Base-by-base conservation (phyloP, 2,888 invertebrate species). In the Smittia aterrima region DNA sequence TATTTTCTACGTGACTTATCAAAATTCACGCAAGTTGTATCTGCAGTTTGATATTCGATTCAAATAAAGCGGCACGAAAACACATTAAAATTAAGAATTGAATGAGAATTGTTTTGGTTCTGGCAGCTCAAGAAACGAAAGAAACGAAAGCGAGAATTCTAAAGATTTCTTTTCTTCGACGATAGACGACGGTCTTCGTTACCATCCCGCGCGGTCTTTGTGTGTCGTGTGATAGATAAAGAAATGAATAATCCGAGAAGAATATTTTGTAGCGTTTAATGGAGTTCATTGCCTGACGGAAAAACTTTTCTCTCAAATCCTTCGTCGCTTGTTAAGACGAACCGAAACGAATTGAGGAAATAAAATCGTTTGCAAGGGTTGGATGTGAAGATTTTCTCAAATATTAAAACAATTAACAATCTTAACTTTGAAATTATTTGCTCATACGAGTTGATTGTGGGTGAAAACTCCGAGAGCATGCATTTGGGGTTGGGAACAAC, bases 31-130 rank as follows among this genome's bases (percentile, higher is more conserved):
- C 72, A 72, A 62, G n/a, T 64, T 72, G 74, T 66, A 66, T 66
- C 74, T 64, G 64, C 73, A 74, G 62, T 47, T 66, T 66, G 62
- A 74, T 74, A 24, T 73, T 41, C 73, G 47, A 64, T 64, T 73
- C 62, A 73, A 66, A 41, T 41, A 64, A 40, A 62, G 66, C 66
- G 66, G 62, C 74, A 74, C 74, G 64, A 66, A 66, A 66, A 74
- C 66, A 66, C 74, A 74, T 64, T 74, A 74, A 74, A 74, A 74
- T 74, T 74, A 74, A 74, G 66, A 66, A 66, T 66, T 62, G 64
- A 73, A 64, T 73, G 64, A 41, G 64, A 73, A 40, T 47, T 54
- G 25, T 27, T 53, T 58, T 20, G 18, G 18, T 58, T 58, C 22
- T 58, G 18, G 53, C n/a, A 16, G 7, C 53, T 18, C 11, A 7